A percentile compares a stretch with the other conserved stretches of the same genome.
These are phyloP conservation scores for Pocillopora verrucosa DNA, from an alignment of 64 coral and sea anemone genomes.

Conservation along the genomic window DNA sequence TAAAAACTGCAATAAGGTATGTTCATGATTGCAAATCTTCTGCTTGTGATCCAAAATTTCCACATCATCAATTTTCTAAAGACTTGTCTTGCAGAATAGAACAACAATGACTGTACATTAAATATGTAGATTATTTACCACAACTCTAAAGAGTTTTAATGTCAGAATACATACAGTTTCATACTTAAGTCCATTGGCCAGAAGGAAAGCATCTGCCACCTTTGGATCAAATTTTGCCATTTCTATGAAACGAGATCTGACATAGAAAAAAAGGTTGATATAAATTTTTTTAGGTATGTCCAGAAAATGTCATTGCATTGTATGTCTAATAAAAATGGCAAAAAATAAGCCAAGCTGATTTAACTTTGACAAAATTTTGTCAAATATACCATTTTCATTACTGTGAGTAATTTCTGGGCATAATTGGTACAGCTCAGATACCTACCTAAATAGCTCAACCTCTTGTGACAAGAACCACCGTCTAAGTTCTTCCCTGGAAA, in stretches of 20 bases:
- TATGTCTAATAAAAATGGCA: no score
- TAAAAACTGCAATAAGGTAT: no score
- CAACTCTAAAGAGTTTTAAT: no score
- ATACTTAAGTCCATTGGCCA: constrained; percentile 50
- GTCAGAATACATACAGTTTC: constrained; percentile 25
- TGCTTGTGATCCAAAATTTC: no score
- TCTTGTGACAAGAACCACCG: constrained; percentile 94
- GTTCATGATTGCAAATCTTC: no score
- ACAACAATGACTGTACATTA: no score
- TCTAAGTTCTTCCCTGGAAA: constrained; percentile 80
- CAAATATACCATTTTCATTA: no score
- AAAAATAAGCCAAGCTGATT: no score
- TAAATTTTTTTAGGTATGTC: neutral
- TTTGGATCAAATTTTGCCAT: neutral
- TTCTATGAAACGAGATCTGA: constrained; percentile 52
- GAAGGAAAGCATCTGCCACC: constrained; percentile 46
- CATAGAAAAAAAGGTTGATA: neutral
- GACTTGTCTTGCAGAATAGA: neutral
- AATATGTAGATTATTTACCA: no score
- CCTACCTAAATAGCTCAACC: constrained; percentile 72
- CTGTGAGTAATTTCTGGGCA: no score
- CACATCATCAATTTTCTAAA: neutral
- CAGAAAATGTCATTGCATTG: no score
- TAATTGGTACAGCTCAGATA: no score
- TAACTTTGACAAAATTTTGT: neutral